A percentile compares a stretch with the other conserved stretches of the same genome.
phyloP scores from a whole-genome alignment of 2,797 vertebrate genomes.

The Sardinella longiceps region DNA sequence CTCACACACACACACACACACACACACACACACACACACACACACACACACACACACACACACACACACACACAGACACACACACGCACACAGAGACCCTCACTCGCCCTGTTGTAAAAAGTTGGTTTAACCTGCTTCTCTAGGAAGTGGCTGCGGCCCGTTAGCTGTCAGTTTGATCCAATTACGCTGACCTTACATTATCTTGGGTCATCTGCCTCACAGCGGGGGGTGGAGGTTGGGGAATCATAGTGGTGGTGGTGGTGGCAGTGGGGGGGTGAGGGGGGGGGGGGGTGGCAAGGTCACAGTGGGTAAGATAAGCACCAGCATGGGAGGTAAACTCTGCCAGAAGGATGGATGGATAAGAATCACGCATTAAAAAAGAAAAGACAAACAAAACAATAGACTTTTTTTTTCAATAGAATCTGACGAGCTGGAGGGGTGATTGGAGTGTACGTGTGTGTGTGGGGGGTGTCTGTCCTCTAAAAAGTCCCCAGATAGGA shows the following conservation, averaged over 20 bases:
- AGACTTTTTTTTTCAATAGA: slow-evolving; percentile 51
- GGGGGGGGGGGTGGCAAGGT: slow-evolving; percentile 60
- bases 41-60: too few species aligned
- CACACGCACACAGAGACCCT: too few species aligned
- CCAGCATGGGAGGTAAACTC: slow-evolving; percentile 28
- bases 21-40: too few species aligned
- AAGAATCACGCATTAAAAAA: slow-evolving; percentile 34
- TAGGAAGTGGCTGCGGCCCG: slow-evolving; percentile 46
- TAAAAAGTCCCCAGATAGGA: slow-evolving; percentile 48
- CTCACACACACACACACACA: too few species aligned
- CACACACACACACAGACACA: too few species aligned
- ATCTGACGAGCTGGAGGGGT: slow-evolving; percentile 13
- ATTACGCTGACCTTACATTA: slow-evolving; percentile 72
- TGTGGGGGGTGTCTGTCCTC: slow-evolving; percentile 43
- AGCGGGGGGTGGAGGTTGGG: slow-evolving; percentile 36
- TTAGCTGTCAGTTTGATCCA: slow-evolving; percentile 71
- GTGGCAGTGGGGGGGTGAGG: not conserved
- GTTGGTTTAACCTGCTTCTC: slow-evolving; percentile 61
- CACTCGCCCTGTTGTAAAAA: not conserved
- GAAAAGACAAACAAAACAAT: slow-evolving; percentile 61
- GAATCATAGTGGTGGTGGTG: not conserved
- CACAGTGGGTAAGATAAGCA: slow-evolving; percentile 64
- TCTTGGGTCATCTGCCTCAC: slow-evolving; percentile 69
- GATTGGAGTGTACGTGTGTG: too few species aligned
- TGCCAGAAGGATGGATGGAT: slow-evolving; percentile 43